Percentiles rank a stretch among this genome's conserved stretches.
phyloP scores from a whole-genome alignment of 2,797 vertebrate genomes.

The Bradypus variegatus region DNA sequence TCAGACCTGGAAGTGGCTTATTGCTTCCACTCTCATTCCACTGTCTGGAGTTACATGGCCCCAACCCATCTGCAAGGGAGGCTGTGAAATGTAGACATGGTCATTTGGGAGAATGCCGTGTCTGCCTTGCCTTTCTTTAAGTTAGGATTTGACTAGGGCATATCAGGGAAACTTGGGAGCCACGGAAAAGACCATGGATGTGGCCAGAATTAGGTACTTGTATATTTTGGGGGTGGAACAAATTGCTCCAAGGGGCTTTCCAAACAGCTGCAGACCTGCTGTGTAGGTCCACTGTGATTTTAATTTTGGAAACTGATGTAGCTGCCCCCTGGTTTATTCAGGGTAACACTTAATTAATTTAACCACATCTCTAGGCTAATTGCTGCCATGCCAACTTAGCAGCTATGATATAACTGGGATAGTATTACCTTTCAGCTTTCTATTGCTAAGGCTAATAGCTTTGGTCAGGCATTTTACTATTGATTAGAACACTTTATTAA shows the following conservation, averaged over 20 bases:
- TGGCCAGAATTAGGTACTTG: not conserved
- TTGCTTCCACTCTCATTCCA: not conserved
- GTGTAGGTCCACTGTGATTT: conserved; percentile 3
- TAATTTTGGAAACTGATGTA: conserved; percentile 23
- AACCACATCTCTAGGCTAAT: conserved; percentile 57
- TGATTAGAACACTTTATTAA: conserved; percentile 63
- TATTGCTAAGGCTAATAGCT: conserved; percentile 62
- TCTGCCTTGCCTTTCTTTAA: not conserved
- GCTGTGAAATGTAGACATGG: too few species aligned
- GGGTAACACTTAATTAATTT: conserved; percentile 52
- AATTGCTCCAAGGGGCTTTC: not conserved
- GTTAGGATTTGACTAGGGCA: not conserved
- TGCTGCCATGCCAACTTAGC: conserved; percentile 44
- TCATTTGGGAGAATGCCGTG: not conserved
- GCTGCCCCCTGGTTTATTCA: conserved; percentile 47
- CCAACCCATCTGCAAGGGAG: not conserved
- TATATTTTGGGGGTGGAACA: not conserved
- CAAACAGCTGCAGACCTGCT: not conserved
- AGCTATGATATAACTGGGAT: conserved; percentile 55
- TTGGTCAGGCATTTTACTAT: conserved; percentile 61
- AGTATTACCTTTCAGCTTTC: conserved; percentile 58
- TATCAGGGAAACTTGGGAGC: not conserved
- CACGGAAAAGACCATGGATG: not conserved
- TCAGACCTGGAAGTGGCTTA: not conserved
- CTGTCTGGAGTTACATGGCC: not conserved